Conservation (phyloP, 1,140 invertebrate species). For the Drosophila pectinifera region DNA sequence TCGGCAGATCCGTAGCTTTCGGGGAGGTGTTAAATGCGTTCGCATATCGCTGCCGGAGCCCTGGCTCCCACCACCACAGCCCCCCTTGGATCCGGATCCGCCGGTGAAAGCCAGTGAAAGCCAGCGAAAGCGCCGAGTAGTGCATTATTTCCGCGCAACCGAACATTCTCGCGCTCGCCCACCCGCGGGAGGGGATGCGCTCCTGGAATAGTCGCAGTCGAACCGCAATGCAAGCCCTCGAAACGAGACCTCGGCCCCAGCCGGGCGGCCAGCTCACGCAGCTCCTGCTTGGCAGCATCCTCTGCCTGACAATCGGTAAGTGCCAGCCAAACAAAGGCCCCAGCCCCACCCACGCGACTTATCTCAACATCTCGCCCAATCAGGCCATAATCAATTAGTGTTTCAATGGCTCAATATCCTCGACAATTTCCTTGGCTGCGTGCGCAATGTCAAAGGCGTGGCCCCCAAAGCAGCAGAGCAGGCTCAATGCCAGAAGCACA, state of each 20-base stretch:
- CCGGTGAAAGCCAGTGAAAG: slow-evolving; percentile 31
- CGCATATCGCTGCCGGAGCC: slow-evolving; percentile 53
- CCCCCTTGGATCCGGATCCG: slow-evolving; percentile 7
- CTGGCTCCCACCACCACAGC: slow-evolving; percentile 28
- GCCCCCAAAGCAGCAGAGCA: slow-evolving; percentile 1
- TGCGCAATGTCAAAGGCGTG: slow-evolving; percentile 35
- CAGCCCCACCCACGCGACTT: background rate
- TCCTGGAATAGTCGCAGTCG: slow-evolving; percentile 63
- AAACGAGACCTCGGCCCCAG: slow-evolving; percentile 44
- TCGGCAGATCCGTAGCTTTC: slow-evolving; percentile 37
- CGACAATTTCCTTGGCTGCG: slow-evolving; percentile 31
- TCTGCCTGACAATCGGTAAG: slow-evolving; percentile 73
- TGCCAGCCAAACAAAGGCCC: slow-evolving; percentile 7
- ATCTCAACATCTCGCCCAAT: slow-evolving; percentile 12
- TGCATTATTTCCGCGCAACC: slow-evolving; percentile 77
- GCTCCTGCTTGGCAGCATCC: slow-evolving; percentile 62
- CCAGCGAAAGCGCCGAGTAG: slow-evolving; percentile 69
- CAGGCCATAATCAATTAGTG: slow-evolving; percentile 38
- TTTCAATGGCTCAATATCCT: slow-evolving; percentile 39
- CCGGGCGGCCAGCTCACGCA: slow-evolving; percentile 56
- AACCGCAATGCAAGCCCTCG: slow-evolving; percentile 68
- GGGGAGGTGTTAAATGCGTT: slow-evolving; percentile 69
- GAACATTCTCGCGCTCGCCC: slow-evolving; percentile 56
- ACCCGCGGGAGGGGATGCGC: slow-evolving; percentile 56
- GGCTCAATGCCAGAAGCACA: slow-evolving; percentile 8